These are phyloP conservation scores for Bos taurus DNA, from an alignment of 2,113 vertebrate species.

Conservation along the genomic window ARS-UCD2.0 NC_037356.1:25264001-25264500, in stretches of 20 bases:
- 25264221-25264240: too few species aligned
- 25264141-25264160: too few species aligned
- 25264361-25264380: not conserved
- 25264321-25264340: too few species aligned
- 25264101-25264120: not conserved
- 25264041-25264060: not conserved
- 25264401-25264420: not conserved
- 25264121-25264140: not conserved
- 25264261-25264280: too few species aligned
- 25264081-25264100: not conserved
- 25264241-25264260: too few species aligned
- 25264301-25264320: too few species aligned
- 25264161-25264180: too few species aligned
- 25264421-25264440: not conserved
- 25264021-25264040: not conserved
- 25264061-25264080: not conserved
- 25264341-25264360: too few species aligned
- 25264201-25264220: too few species aligned
- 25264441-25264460: not conserved
- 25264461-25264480: not conserved
- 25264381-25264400: not conserved
- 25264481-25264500: not conserved
- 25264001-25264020: not conserved
- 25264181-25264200: too few species aligned
- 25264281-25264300: too few species aligned